These are phyloP conservation scores for Drosophila ironensis DNA, from an alignment of 1,140 invertebrate genomes.

Conservation along the genomic window DNA sequence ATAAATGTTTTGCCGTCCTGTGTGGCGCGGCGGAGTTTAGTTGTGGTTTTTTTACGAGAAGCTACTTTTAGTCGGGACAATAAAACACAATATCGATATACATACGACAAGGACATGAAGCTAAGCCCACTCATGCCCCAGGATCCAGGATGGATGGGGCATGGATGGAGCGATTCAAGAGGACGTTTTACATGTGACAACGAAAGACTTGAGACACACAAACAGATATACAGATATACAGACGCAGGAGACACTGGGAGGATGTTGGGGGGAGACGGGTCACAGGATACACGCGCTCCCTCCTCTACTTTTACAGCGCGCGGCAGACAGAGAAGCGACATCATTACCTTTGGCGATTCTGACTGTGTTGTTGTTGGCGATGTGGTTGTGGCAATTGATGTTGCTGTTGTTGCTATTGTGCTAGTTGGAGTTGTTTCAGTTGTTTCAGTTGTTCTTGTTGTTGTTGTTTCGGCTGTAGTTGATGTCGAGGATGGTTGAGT, in stretches of 20 bases:
- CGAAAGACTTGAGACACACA: conserved; percentile 18
- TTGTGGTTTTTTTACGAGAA: conserved; percentile 10
- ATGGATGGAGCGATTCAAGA: not conserved
- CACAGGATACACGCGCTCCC: conserved; percentile 6
- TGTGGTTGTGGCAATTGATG: conserved; percentile 47
- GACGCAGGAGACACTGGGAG: not conserved
- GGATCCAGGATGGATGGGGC: not conserved
- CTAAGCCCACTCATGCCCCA: conserved; percentile 20
- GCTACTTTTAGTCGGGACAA: conserved; percentile 37
- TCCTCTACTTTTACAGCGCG: too few relatives aligned
- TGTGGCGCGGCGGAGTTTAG: conserved; percentile 7
- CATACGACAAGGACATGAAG: not conserved
- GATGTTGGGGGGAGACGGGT: conserved; percentile 6
- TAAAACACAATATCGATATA: conserved; percentile 43
- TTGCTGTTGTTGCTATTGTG: conserved; percentile 57
- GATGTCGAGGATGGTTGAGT: conserved; percentile 26
- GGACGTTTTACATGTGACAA: conserved; percentile 44
- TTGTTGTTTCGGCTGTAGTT: conserved; percentile 8
- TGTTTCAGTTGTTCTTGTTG: not conserved
- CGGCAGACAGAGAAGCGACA: conserved; percentile 66
- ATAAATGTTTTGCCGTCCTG: not conserved
- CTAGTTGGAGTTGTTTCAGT: conserved; percentile 32
- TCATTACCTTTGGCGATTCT: conserved; percentile 72
- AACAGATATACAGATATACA: conserved; percentile 14
- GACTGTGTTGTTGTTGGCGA: conserved; percentile 60